Evolutionary conservation across 2,888 invertebrate species (phyloP), one percentile per base, ranked within the genome.

Genomic region (Oscheius sp.): DNA sequence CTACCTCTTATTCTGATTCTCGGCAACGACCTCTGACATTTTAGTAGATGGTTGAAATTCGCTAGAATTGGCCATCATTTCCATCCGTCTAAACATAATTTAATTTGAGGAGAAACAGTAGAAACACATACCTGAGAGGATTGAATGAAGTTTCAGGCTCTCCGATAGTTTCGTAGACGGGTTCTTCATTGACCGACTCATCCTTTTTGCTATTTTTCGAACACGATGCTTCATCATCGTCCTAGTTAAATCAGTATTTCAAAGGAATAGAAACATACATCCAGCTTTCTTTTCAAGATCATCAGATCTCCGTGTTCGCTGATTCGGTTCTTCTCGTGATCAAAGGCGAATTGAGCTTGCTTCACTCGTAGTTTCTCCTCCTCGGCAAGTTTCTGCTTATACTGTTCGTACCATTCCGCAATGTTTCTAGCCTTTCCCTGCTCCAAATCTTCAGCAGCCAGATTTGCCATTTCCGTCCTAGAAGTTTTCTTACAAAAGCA

Each of bases 391-490:
- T 33, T 11, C 32, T 65, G 21, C 29, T 33, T 51, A 21, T 50
- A 74, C 58, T 47, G 53, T 10, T 68, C 51, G 33, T 68, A 68
- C 74, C 74, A 74, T 55, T 74, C 66, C 7, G 37, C 4, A 4
- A 74, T 50, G 50, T 58, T 68, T 4, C 33, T 66, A 13, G 66
- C 70, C 68, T 74, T 74, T 21, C 66, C 74, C n/a, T 35, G n/a
- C 37, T 57, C 57, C 21, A 58, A 59, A 37, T 74, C 74, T 29
- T 59, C 59, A 2, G 74, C 66, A n/a, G 66, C 74, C 37, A 59
- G 57, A 37, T 74, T 74, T 1, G 68, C 68, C 58, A 68, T 51
- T 48, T 55, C 68, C n/a, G 74, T 58, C 4, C 68, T 73, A n/a
- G 11, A 60, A 11, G 1, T 11, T 48, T 7, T 10, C 29, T 32